Evolutionary conservation across 2,797 vertebrate species (phyloP).

Genomic region (Acridotheres tristis): DNA sequence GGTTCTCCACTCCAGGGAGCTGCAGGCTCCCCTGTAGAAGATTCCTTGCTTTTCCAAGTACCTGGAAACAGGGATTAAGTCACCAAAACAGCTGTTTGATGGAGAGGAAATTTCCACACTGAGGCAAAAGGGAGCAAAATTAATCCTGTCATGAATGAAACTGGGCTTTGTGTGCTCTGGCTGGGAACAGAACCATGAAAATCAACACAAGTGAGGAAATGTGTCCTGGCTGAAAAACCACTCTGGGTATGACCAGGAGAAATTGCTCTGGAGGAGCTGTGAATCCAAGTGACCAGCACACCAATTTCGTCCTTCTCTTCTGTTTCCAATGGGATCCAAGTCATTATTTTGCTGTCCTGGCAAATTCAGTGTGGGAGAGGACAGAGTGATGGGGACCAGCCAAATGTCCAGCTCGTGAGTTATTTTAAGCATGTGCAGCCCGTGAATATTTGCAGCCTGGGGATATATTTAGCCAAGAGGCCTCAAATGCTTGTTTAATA

Average conservation of each 20-base stretch:
- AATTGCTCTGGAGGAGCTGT: neutral
- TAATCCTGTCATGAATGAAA: neutral
- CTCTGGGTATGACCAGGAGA: neutral
- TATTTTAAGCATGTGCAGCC: neutral
- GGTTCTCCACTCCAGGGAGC: rapidly evolving
- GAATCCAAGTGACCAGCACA: neutral
- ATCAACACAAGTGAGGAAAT: neutral
- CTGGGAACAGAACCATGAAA: neutral
- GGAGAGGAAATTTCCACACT: neutral
- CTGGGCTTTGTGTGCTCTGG: neutral
- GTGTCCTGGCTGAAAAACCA: neutral
- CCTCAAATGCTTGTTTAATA: conserved; percentile 4
- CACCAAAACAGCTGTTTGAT: neutral
- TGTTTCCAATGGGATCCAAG: rapidly evolving
- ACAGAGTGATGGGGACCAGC: neutral
- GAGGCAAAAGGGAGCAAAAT: neutral
- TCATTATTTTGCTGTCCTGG: neutral
- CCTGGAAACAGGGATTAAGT: neutral
- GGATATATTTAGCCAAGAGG: neutral
- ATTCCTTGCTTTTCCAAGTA: neutral
- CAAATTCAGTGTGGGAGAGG: neutral
- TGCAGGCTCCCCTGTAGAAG: neutral
- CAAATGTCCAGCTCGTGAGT: rapidly evolving
- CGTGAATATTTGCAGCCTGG: neutral
- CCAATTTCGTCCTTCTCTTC: neutral